Conservation (phyloP, 2,113 vertebrate species). For the Henicopernis longicauda region DNA sequence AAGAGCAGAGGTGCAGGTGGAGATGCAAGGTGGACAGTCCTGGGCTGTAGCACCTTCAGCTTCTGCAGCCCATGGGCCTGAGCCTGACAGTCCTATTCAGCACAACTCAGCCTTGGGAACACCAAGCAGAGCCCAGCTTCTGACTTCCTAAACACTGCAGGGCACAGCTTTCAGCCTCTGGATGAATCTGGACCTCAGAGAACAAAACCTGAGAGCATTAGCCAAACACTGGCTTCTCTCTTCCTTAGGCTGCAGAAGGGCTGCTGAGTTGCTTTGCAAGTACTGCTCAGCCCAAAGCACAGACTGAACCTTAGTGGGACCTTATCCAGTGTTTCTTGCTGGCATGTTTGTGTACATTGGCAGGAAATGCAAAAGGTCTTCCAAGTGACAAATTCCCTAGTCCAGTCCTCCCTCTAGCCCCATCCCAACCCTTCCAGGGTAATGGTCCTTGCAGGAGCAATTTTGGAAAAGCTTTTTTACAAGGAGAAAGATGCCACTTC, state of each 20-base stretch:
- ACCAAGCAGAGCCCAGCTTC: background rate
- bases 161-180: background rate
- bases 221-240: background rate
- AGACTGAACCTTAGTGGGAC: background rate
- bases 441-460: background rate
- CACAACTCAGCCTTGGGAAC: background rate
- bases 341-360: background rate
- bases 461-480: background rate
- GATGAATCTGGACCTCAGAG: background rate
- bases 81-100: background rate
- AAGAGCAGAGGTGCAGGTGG: background rate
- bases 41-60: background rate
- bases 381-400: background rate
- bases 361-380: background rate
- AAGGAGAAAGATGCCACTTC: background rate
- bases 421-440: background rate
- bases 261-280: background rate
- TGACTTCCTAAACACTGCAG: background rate
- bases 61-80: background rate
- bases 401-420: background rate
- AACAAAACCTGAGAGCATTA: background rate
- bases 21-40: background rate
- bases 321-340: background rate
- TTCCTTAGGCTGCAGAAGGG: background rate
- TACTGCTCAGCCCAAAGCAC: background rate